phyloP scores from a whole-genome alignment of 1,140 invertebrate genomes.

The Gyrodactylus bullatarudis region DNA sequence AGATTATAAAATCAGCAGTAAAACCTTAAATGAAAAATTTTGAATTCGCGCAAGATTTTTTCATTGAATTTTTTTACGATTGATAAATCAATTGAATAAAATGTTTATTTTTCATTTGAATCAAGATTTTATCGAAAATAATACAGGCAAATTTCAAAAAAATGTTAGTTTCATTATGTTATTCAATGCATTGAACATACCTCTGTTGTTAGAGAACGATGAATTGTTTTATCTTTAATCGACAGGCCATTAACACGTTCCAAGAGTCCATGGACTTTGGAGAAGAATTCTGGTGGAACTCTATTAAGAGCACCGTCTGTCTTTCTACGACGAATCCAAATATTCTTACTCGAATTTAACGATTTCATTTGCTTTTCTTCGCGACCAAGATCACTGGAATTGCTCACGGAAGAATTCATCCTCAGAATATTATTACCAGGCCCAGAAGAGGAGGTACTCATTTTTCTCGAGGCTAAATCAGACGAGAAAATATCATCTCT shows the following conservation, averaged over 20 bases:
- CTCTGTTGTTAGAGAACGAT: neutral
- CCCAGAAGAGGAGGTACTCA: too few species aligned
- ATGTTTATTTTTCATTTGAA: too few species aligned
- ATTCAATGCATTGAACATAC: neutral
- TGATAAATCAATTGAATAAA: too few species aligned
- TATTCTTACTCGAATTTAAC: conserved; percentile 28
- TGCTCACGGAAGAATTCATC: too few species aligned
- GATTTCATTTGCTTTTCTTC: neutral
- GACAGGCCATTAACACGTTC: conserved; percentile 27
- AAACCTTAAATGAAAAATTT: too few species aligned
- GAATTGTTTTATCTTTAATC: neutral
- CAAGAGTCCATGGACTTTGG: conserved; percentile 54
- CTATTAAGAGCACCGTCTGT: conserved; percentile 83
- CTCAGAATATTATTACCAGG: too few species aligned
- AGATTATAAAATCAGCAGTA: too few species aligned
- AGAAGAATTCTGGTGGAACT: conserved; percentile 77
- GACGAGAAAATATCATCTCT: too few species aligned
- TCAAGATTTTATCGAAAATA: neutral
- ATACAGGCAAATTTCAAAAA: neutral
- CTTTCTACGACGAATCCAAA: conserved; percentile 60
- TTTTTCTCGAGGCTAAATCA: too few species aligned
- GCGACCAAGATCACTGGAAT: too few species aligned
- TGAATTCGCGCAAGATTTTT: too few species aligned
- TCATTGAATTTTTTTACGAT: too few species aligned
- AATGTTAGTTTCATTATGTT: neutral